Percentiles rank a stretch among this genome's conserved stretches.
Conservation (phyloP, 92 coral and sea anemone genomes). For the Siderastrea siderea region DNA sequence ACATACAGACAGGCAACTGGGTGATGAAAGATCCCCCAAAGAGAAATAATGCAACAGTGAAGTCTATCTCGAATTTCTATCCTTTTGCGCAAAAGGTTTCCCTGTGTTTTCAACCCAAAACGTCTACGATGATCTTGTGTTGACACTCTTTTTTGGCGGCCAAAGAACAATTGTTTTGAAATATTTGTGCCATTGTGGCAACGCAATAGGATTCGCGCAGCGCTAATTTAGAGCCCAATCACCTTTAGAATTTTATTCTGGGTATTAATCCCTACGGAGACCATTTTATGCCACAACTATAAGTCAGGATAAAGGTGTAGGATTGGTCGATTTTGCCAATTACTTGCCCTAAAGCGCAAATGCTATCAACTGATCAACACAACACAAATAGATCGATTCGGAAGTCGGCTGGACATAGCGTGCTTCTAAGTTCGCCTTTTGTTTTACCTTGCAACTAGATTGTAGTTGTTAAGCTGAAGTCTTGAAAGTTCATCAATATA, state of each 20-base stretch:
- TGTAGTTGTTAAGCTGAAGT: conserved; percentile 26
- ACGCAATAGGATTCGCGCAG: conserved; percentile 42
- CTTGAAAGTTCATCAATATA: conserved; percentile 31
- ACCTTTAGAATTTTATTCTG: conserved; percentile 42
- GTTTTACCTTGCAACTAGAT: conserved; percentile 24
- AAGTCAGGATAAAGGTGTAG: neutral
- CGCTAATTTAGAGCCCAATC: conserved; percentile 48
- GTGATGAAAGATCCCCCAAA: conserved; percentile 18
- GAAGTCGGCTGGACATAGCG: conserved; percentile 4
- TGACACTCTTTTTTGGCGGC: conserved; percentile 19
- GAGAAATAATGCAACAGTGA: neutral
- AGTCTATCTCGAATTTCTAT: conserved; percentile 11
- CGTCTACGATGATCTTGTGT: neutral
- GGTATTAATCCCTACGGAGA: conserved; percentile 54
- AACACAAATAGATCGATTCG: conserved; percentile 16
- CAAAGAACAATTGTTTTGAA: conserved; percentile 39
- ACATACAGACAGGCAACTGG: neutral
- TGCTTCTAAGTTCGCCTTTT: conserved; percentile 13
- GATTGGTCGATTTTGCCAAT: conserved; percentile 34
- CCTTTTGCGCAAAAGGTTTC: conserved; percentile 7
- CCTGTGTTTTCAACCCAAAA: neutral
- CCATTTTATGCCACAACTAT: conserved; percentile 35
- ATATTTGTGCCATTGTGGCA: conserved; percentile 47
- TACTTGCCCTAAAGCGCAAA: conserved; percentile 6
- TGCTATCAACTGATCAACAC: conserved; percentile 24